Base-by-base conservation (phyloP, 2,113 vertebrate genomes). In the Mormyrus lacerda region DNA sequence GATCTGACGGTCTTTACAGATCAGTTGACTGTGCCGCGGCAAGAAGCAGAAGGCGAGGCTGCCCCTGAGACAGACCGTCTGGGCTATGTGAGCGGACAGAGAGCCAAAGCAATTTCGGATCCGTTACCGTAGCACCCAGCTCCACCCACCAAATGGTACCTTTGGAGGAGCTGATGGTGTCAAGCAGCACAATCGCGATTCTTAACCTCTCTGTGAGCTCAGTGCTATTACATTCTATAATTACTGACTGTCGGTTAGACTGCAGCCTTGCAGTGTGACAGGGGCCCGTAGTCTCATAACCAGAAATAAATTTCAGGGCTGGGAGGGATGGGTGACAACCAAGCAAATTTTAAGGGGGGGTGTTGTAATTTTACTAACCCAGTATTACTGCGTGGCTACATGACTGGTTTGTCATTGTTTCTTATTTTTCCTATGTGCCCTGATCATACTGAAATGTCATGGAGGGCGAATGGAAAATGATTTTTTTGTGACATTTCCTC, bases 81-180 rank as follows among this genome's bases (percentile, higher is more conserved):
- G 73, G 47, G 39, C 42, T 8, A 89, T 91, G 89, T 84, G 73
- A 44, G 85, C 93, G 92, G 90, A 85, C 91, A 91, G 89, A 91
- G 89, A 93, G 91, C 93, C 88, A 3, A 87, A 93, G 93, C 92
- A 91, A 92, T 87, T 89, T 90, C 47, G 92, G 73, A 39, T 79
- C 35, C 5, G 73, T 79, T 79, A 79, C 93, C n/a, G 92, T 89
- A 82, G 19, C 42, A 87, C 82, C 89, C 89, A 95, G 91, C 92
- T 44, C 88, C 50, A 50, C 89, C 39, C 44, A 39, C 73, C 93
- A 93, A 90, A 85, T 92, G 90, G 0, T 92, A 50, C 27, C 48
- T 53, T 53, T 87, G 89, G 91, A 90, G 92, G 87, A 91, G 92
- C 91, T 89, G 89, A 21, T 35, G 17, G 45, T 42, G 21, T 53